A percentile compares a stretch with the other conserved stretches of the same genome.
These are phyloP conservation scores for Argopecten irradians DNA, from an alignment of 1,140 invertebrate genomes.

Conservation along the genomic window DNA sequence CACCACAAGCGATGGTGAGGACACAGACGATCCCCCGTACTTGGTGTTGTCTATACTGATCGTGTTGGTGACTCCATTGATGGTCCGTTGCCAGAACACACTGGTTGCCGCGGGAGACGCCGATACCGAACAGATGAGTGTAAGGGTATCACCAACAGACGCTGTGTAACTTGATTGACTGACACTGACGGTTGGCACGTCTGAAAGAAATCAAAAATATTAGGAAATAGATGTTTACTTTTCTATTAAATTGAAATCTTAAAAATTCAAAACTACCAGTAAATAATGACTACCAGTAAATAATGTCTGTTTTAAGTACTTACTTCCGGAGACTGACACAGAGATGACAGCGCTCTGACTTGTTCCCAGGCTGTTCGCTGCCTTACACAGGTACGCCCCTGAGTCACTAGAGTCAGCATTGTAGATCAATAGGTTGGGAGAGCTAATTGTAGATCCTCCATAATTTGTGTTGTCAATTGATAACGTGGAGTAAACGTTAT, in stretches of 20 bases:
- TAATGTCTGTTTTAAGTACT: neutral
- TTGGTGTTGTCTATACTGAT: neutral
- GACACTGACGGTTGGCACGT: conserved; percentile 20
- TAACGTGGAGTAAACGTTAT: neutral
- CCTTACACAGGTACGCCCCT: conserved; percentile 44
- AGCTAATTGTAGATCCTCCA: conserved; percentile 31
- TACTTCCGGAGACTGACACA: conserved; percentile 7
- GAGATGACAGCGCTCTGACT: conserved; percentile 26
- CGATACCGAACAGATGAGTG: conserved; percentile 32
- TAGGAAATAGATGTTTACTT: neutral
- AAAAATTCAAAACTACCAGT: neutral
- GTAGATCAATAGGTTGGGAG: conserved; percentile 35
- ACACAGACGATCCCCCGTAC: neutral
- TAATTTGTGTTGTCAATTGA: conserved; percentile 30
- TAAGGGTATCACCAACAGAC: conserved; percentile 34
- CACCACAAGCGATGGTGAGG: conserved; percentile 36
- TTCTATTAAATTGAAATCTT: neutral
- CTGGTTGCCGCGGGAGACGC: conserved; percentile 30
- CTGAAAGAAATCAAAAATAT: conserved; percentile 29
- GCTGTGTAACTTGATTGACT: conserved; percentile 36
- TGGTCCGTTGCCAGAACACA: conserved; percentile 37
- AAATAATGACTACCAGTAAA: neutral
- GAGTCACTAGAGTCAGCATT: conserved; percentile 25
- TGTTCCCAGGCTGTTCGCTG: conserved; percentile 36
- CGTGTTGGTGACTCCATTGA: conserved; percentile 27